Base-by-base conservation (phyloP, 2,797 vertebrate genomes). In the Hoplostethus mediterraneus region DNA sequence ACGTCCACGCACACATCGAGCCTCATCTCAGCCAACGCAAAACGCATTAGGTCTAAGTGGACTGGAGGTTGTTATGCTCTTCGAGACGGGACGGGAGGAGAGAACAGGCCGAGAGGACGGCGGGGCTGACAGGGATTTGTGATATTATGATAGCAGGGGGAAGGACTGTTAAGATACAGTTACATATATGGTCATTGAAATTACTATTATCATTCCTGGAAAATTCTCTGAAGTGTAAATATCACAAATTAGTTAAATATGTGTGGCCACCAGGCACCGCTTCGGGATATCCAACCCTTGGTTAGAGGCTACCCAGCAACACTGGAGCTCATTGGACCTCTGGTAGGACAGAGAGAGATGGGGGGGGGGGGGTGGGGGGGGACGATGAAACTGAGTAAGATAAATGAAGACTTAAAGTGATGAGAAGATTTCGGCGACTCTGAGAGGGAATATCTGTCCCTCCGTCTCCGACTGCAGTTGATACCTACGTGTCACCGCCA, bases 401-500 rank as follows among this genome's bases (percentile, higher is more conserved):
- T 63, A 3, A 6, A n/a, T 6, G 28, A 36, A 6, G 36, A 33
- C 62, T 53, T 21, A 25, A 28, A 52, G 33, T 52, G 5, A 38
- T 31, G 6, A 52, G 33, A 17, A 52, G 17, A 63, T 28, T 36
- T 59, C 38, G 31, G 42, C 21, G 6, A 14, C 0, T 30, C 3
- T 30, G 52, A 16, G 28, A 52, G 51, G 10, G 5, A 28, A 49
- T 12, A 45, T 45, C 4, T 47, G 17, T 62, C 36, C 44, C 60
- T 28, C 95, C 94, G 92, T 86, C 86, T 91, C 92, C 93, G 89
- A 94, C 1, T 17, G 44, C 44, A 47, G 94, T 93, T 89, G 94
- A 58, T 0, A 90, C 81, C 88, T 92, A 86, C 86, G 78, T 88
- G 91, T 90, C 91, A 88, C 90, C 91, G 75, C 74, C 88, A 84